These are phyloP conservation scores for Maniola hyperantus DNA, from an alignment of 2,888 invertebrate genomes.

Conservation along the genomic window DNA sequence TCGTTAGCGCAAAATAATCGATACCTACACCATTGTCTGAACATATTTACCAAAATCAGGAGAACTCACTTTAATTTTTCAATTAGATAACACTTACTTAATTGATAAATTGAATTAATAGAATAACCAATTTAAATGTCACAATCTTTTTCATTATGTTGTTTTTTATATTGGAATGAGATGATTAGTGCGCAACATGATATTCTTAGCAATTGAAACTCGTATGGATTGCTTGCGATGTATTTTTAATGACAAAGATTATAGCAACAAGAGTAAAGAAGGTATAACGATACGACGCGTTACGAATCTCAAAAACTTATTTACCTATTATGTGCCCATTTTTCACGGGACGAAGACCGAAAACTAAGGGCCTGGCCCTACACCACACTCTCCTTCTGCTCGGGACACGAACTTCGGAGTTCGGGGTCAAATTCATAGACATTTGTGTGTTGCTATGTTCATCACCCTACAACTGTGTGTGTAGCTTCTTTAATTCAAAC, in stretches of 20 bases:
- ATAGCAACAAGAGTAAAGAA: slow-evolving; percentile 34
- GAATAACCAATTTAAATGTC: slow-evolving; percentile 27
- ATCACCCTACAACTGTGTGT: slow-evolving; percentile 24
- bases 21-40: slow-evolving; percentile 79
- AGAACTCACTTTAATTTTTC: slow-evolving; percentile 48
- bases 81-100: slow-evolving; percentile 47
- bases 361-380: slow-evolving; percentile 80
- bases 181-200: slow-evolving; percentile 73
- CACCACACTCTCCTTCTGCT: slow-evolving; percentile 78
- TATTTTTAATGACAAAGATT: slow-evolving; percentile 61
- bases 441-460: slow-evolving; percentile 69
- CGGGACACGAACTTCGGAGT: slow-evolving; percentile 82
- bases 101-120: slow-evolving; percentile 17
- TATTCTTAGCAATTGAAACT: slow-evolving; percentile 76
- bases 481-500: slow-evolving; percentile 14
- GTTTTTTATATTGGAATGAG: slow-evolving; percentile 64
- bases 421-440: slow-evolving; percentile 83
- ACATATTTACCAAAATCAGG: slow-evolving; percentile 74
- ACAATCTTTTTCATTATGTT: slow-evolving; percentile 48
- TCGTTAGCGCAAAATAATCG: slow-evolving; percentile 82
- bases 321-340: slow-evolving; percentile 83
- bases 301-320: slow-evolving; percentile 55
- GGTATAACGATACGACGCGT: slow-evolving; percentile 32
- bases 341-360: slow-evolving; percentile 76
- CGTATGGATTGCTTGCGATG: slow-evolving; percentile 60